Evolutionary conservation across 2,113 vertebrate species (phyloP), one percentile per base, ranked within the genome.

Genomic region (Oostethus manadensis): DNA sequence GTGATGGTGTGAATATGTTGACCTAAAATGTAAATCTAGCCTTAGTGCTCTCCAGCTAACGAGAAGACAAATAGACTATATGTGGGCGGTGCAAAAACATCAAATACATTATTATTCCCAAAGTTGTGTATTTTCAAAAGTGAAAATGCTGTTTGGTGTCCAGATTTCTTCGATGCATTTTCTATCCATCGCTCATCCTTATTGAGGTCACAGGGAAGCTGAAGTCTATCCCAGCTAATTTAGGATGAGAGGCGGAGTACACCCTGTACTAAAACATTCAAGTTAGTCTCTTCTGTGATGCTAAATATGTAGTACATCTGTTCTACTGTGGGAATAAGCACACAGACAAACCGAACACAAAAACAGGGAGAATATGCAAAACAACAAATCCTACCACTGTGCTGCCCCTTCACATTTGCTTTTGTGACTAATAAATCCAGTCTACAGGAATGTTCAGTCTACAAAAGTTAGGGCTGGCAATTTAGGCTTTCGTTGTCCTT

Each of bases 31-130:
- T 18, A 46, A 18, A 23, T 51, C 58, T 73, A 48, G 44, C 43
- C 42, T 69, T 51, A 77, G 73, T 81, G 74, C 58, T 75, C 62
- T 68, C 44, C 1, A 6, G 38, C 51, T 76, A 84, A 81, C 82
- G 74, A 78, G 70, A 42, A 9, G 53, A 67, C 56, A 67, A 26
- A 56, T 59, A 51, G 23, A 26, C 23, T 26, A 5, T 26, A 26
- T 26, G 23, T 61, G 58, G 56, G 29, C 60, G 58, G 55, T 43
- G 58, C 23, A 43, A 43, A 43, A 11, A 43, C 42, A 43, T 10
- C 45, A 20, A 47, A 47, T 47, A 20, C n/a, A 47, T 47, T 15
- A 7, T 46, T 46, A 46, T n/a, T 10, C 17, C n/a, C 45, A 20
- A 5, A 46, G 15, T 18, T 9, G 18, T 10, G 18, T 20, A 9